A percentile compares a stretch with the other conserved stretches of the same genome.
Evolutionary conservation across 2,113 vertebrate species (phyloP).

Genomic region (Etheostoma cragini): DNA sequence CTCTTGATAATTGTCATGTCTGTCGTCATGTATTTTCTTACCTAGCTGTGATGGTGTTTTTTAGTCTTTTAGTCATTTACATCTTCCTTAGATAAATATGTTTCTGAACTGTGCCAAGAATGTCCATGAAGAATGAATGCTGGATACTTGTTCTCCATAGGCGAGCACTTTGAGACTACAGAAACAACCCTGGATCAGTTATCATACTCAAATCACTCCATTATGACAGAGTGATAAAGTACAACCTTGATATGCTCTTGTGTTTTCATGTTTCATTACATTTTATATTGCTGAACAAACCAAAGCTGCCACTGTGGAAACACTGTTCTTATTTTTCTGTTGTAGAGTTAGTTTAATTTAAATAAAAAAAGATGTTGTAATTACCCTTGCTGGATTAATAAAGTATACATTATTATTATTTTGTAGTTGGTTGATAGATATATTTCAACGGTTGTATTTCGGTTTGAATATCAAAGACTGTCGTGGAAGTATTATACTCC

Average conservation of each 20-base stretch:
- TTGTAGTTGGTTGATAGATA: constrained; percentile 6
- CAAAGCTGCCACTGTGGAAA: neutral
- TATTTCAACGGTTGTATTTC: neutral
- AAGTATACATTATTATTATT: no score
- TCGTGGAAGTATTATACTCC: no score
- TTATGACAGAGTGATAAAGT: constrained; percentile 52
- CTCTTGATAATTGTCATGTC: constrained; percentile 46
- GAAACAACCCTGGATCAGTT: constrained; percentile 46
- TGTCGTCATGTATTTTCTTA: constrained; percentile 54
- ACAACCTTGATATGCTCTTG: constrained; percentile 35
- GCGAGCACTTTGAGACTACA: constrained; percentile 26
- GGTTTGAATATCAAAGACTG: neutral
- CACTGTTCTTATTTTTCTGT: constrained; percentile 35
- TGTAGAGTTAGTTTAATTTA: constrained; percentile 6
- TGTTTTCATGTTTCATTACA: constrained; percentile 21
- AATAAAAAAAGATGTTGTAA: constrained; percentile 15
- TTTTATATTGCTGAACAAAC: constrained; percentile 25
- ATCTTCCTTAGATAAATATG: constrained; percentile 56
- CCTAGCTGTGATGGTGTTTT: constrained; percentile 59
- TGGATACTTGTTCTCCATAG: constrained; percentile 3
- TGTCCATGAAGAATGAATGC: constrained; percentile 21
- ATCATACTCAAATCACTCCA: constrained; percentile 27
- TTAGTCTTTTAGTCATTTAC: constrained; percentile 61
- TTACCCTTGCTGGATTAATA: no score
- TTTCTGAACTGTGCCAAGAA: constrained; percentile 26